phyloP scores from a whole-genome alignment of 1,140 invertebrate genomes.

The Pogonomyrmex californicus region DNA sequence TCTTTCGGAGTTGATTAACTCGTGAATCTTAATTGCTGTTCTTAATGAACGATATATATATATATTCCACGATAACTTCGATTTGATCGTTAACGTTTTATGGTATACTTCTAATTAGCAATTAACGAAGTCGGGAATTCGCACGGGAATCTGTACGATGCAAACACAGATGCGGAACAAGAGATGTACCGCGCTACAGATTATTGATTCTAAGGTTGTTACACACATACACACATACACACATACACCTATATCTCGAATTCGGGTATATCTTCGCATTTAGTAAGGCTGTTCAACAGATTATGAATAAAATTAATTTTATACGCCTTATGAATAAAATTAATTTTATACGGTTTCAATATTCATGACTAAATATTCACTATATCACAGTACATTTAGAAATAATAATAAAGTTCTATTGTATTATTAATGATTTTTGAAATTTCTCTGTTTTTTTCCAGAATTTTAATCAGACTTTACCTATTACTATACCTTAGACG shows the following conservation, averaged over 20 bases:
- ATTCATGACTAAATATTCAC: neutral
- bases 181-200: conserved; percentile 37
- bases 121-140: conserved; percentile 60
- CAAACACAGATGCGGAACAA: conserved; percentile 27
- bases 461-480: neutral
- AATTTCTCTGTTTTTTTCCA: neutral
- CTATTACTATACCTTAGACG: too few species aligned
- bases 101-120: conserved; percentile 64
- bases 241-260: neutral
- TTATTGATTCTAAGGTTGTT: conserved; percentile 40
- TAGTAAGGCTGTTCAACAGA: conserved; percentile 9
- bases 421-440: neutral
- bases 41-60: conserved; percentile 18
- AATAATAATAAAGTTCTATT: neutral
- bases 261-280: neutral
- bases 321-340: neutral
- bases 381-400: neutral
- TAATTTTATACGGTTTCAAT: neutral
- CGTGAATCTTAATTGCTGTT: neutral
- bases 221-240: neutral
- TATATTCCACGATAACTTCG: neutral
- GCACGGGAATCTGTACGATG: conserved; percentile 42
- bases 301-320: conserved; percentile 19
- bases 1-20: conserved; percentile 16
- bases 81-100: conserved; percentile 56